A percentile compares a stretch with the other conserved stretches of the same genome.
phyloP scores from a whole-genome alignment of 1,140 invertebrate genomes.

The Potamilus streckersoni region DNA sequence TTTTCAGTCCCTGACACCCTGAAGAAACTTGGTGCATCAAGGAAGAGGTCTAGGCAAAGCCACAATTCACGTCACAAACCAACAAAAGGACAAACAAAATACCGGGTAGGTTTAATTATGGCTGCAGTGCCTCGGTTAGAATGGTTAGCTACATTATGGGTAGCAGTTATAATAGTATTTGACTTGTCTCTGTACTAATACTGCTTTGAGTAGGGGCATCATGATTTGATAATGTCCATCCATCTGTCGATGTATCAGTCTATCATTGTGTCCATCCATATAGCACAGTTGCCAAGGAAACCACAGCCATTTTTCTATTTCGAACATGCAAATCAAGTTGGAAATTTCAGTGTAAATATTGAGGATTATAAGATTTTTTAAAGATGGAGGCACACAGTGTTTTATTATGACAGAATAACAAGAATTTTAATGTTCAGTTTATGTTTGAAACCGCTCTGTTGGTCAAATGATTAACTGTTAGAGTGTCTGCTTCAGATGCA shows the following conservation, averaged over 20 bases:
- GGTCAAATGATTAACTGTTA: too few species aligned
- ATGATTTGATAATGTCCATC: background rate
- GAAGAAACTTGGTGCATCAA: constrained; percentile 69
- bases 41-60: constrained; percentile 20
- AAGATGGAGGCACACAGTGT: too few species aligned
- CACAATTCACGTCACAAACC: constrained; percentile 44
- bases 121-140: too few species aligned
- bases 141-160: too few species aligned
- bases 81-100: constrained; percentile 58
- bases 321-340: too few species aligned
- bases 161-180: background rate
- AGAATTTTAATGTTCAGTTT: too few species aligned
- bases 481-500: too few species aligned
- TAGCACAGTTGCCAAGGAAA: background rate
- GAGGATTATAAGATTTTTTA: too few species aligned
- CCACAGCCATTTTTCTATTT: too few species aligned
- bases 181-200: background rate
- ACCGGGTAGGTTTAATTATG: constrained; percentile 52
- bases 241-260: background rate
- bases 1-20: constrained; percentile 77
- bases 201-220: background rate
- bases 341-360: too few species aligned
- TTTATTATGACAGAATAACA: too few species aligned
- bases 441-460: too few species aligned
- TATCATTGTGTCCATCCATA: background rate